Evolutionary conservation across 1,140 invertebrate genomes (phyloP), one percentile per base, ranked within the genome.

Genomic region (Drosophila takahashii): DNA sequence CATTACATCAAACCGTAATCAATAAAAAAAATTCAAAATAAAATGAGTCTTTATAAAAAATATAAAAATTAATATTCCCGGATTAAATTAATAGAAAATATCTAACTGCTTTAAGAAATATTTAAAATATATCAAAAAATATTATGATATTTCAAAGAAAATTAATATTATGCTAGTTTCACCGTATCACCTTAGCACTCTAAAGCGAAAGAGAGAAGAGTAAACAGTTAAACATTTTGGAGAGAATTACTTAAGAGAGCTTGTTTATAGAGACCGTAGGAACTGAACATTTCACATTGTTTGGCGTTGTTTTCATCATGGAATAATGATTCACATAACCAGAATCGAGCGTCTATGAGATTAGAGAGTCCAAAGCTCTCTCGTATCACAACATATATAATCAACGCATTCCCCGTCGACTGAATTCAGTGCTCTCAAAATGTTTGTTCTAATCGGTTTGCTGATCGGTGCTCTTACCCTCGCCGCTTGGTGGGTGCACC

Each of bases 371-470:
- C 39, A 13, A 9, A 16, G 15, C 15, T 42, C 39, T 42, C 39
- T 42, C 39, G 15, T 9, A 16, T 15, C 15, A 3, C 15, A 16
- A 4, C 7, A 13, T 5, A 16, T 42, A 42, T 42, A 42, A 42
- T 6, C 15, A 16, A 16, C 5, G 15, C n/a, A 8, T 16, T 16
- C 13, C 3, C 5, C 13, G 39, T 22, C 22, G 22, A 22, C 15
- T 42, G 39, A 15, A 39, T 8, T 18, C 15, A 42, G 39, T 42
- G 39, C 7, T 16, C 39, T 16, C 15, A 9, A 16, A 42, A 42
- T 42, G 39, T 42, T 42, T 42, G 39, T 16, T 15, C 39, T 42
- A 18, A 42, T 42, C 39, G 39, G 39, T 16, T 16, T 42, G 39
- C 7, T 42, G 39, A 42, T 42, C 39, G 39, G 39, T 42, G 39